Conservation (phyloP, 2,797 vertebrate genomes). For the Pseudomugil tenellus region DNA sequence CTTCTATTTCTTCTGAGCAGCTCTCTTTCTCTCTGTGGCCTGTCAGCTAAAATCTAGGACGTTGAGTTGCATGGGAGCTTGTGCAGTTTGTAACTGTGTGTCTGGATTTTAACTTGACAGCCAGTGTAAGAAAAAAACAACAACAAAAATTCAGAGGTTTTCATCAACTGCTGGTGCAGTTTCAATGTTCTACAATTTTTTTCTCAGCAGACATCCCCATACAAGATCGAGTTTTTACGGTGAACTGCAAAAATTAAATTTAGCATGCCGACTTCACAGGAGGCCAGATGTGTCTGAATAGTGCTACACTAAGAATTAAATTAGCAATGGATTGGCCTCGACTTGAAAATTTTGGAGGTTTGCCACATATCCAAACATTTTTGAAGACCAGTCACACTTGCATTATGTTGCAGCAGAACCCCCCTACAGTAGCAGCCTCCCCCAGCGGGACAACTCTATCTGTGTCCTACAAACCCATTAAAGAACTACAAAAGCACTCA, state of each 20-base stretch:
- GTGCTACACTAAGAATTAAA: neutral
- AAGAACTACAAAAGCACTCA: too few species aligned
- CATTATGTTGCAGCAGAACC: neutral
- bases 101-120: constrained; percentile 53
- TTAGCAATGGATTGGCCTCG: neutral
- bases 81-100: constrained; percentile 46
- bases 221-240: constrained; percentile 13
- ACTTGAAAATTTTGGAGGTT: neutral
- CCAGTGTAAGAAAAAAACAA: constrained; percentile 60
- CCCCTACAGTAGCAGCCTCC: neutral
- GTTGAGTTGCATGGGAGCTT: constrained; percentile 49
- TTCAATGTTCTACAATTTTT: constrained; percentile 36
- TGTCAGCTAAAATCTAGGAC: constrained; percentile 61
- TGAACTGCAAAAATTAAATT: constrained; percentile 13
- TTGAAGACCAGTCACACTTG: neutral
- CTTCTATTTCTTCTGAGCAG: constrained; percentile 4
- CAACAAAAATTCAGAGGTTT: constrained; percentile 61
- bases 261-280: constrained; percentile 1
- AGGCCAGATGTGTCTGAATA: neutral
- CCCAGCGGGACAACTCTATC: neutral
- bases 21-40: constrained; percentile 22
- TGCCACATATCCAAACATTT: neutral
- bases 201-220: constrained; percentile 19
- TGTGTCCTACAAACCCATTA: too few species aligned
- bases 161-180: constrained; percentile 32